These are phyloP conservation scores for Barypeithes pellucidus DNA, from an alignment of 2,888 invertebrate species.

Conservation along the genomic window DNA sequence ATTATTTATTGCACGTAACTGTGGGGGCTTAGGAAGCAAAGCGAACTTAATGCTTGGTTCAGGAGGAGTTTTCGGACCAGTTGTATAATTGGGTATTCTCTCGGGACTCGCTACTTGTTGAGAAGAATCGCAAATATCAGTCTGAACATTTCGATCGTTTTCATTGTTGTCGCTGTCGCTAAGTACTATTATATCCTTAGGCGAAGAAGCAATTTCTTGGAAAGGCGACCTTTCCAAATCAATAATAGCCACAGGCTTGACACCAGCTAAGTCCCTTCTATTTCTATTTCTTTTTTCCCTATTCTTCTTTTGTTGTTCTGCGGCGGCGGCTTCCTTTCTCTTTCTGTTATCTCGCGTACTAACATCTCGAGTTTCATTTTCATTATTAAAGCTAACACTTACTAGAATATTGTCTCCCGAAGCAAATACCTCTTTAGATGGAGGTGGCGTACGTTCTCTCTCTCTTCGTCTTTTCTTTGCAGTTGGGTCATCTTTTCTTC, in stretches of 20 bases:
- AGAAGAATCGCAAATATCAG: constrained; percentile 62
- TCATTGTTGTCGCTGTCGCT: constrained; percentile 84
- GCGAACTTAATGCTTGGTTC: constrained; percentile 82
- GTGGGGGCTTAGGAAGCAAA: constrained; percentile 72
- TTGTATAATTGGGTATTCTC: constrained; percentile 66
- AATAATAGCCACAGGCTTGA: constrained; percentile 88
- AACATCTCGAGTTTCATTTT: constrained; percentile 69
- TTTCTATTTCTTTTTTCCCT: constrained; percentile 68
- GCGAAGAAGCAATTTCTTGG: constrained; percentile 86
- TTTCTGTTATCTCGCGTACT: constrained; percentile 64
- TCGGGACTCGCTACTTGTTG: constrained; percentile 66
- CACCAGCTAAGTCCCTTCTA: constrained; percentile 65
- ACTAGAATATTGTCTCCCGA: constrained; percentile 95
- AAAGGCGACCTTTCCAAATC: constrained; percentile 90
- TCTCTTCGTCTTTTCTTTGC: constrained; percentile 67
- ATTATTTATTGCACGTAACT: constrained; percentile 74
- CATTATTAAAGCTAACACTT: constrained; percentile 91
- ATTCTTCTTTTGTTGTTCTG: constrained; percentile 59
- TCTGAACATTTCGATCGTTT: constrained; percentile 66
- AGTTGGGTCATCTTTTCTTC: constrained; percentile 58
- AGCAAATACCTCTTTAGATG: constrained; percentile 92
- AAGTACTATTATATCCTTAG: constrained; percentile 85
- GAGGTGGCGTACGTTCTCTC: constrained; percentile 73
- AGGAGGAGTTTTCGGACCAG: constrained; percentile 84
- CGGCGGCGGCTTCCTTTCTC: constrained; percentile 52